Evolutionary conservation across 2,888 invertebrate species (phyloP), one percentile per base, ranked within the genome.

Genomic region (Escarpia spicata): DNA sequence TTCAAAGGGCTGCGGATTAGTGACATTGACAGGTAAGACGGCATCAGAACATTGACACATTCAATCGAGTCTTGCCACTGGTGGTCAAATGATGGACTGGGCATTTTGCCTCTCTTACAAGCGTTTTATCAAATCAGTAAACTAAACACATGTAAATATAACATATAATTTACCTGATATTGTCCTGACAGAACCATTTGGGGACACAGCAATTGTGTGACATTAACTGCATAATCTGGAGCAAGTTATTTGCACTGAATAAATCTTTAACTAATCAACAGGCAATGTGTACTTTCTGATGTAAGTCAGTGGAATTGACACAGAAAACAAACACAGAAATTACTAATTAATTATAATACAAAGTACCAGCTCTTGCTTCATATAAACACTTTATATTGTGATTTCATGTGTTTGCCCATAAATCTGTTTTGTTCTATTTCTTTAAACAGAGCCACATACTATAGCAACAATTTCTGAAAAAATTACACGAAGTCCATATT

Each of bases 1-100:
- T 93, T 93, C 60, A 93, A 93, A 92, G 37, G 90, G 93, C 91
- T 89, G 44, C 43, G 92, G 92, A 93, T 93, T 93, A 93, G 93
- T 93, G 91, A 93, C 92, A 90, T 45, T 26, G 26, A 91, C 19
- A 37, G 31, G n/a, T 75, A 75, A 19, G 75, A 75, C 26, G 75
- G 75, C 75, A 75, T 75, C n/a, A n/a, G 26, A 75, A 75, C n/a
- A 75, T 19, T 75, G n/a, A n/a, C 26, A 75, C 26, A 75, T 26
- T 75, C 75, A 75, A 75, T 75, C n/a, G 75, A 75, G 26, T n/a
- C 19, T 75, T 19, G n/a, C 6, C 26, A 75, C 26, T 26, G 26
- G 26, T 26, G n/a, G 75, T 75, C 75, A 75, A 75, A 75, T n/a
- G 75, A 52, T 26, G 26, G 75, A 75, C 26, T 26, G 75, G 75